Percentiles rank a stretch among this genome's conserved stretches.
phyloP scores from a whole-genome alignment of 92 coral and sea anemone genomes.

The Diadumene lineata region DNA sequence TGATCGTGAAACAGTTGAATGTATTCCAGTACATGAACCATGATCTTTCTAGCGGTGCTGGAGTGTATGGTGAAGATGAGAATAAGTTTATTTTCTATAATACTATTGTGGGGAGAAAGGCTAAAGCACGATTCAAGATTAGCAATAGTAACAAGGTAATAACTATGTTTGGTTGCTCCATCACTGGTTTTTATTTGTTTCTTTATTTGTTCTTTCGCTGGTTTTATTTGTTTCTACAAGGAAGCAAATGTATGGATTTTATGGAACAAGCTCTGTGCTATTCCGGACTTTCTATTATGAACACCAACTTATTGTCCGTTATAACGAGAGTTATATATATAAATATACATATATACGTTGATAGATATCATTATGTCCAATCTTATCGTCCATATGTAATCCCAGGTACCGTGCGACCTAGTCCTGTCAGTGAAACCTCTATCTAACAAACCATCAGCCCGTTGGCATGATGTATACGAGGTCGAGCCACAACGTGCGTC shows the following conservation, averaged over 20 bases:
- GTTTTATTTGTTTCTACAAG: too few relatives aligned
- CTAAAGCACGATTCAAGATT: conserved; percentile 86
- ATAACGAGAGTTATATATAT: too few relatives aligned
- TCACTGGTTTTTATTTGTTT: too few relatives aligned
- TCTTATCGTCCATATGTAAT: neutral
- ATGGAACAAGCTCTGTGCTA: too few relatives aligned
- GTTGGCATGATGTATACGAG: conserved; percentile 98
- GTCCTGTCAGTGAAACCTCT: conserved; percentile 91
- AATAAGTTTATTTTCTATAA: conserved; percentile 94
- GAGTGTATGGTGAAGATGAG: conserved; percentile 97
- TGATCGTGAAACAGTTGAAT: conserved; percentile 88
- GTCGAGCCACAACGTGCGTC: conserved; percentile 91
- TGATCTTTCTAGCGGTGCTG: conserved; percentile 90
- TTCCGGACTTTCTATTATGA: too few relatives aligned
- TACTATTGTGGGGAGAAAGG: conserved; percentile 92
- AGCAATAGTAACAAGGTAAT: conserved; percentile 92
- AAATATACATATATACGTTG: neutral
- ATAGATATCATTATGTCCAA: neutral
- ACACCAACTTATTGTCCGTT: too few relatives aligned
- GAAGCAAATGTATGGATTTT: too few relatives aligned
- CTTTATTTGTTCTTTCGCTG: too few relatives aligned
- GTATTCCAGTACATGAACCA: conserved; percentile 85
- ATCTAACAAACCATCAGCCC: conserved; percentile 94
- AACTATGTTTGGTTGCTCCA: too few relatives aligned
- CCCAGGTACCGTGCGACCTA: conserved; percentile 92